A percentile compares a stretch with the other conserved stretches of the same genome.
Evolutionary conservation across 2,888 invertebrate genomes (phyloP).

Genomic region (Gastrophysa polygoni): DNA sequence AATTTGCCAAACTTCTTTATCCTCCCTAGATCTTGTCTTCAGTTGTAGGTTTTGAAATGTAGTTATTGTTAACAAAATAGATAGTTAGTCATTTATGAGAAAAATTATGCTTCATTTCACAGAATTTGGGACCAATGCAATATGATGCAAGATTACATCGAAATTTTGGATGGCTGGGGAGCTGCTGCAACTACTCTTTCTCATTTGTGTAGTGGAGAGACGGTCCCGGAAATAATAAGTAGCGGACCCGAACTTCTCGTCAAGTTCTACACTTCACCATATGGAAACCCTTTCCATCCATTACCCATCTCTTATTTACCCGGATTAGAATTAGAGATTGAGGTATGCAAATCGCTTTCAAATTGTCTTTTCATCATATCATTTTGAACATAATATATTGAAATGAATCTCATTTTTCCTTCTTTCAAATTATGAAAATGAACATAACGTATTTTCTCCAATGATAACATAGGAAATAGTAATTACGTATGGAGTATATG

Average conservation of each 20-base stretch:
- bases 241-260: slow-evolving; percentile 78
- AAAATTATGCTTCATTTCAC: slow-evolving; percentile 44
- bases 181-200: slow-evolving; percentile 74
- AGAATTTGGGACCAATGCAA: slow-evolving; percentile 85
- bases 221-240: slow-evolving; percentile 79
- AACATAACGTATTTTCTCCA: no score
- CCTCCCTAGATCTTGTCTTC: no score
- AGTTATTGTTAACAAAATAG: no score
- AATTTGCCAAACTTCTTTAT: no score
- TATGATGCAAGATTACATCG: slow-evolving; percentile 80
- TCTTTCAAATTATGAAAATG: background rate
- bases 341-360: slow-evolving; percentile 60
- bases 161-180: slow-evolving; percentile 79
- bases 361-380: no score
- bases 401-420: background rate
- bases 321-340: slow-evolving; percentile 82
- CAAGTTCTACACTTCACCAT: slow-evolving; percentile 81
- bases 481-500: no score
- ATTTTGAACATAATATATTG: no score
- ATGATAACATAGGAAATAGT: no score
- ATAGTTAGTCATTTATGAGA: no score
- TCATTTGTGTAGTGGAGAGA: slow-evolving; percentile 81
- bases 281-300: slow-evolving; percentile 82
- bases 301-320: slow-evolving; percentile 78
- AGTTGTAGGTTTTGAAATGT: no score